Evolutionary conservation across 1,140 invertebrate genomes (phyloP).

Genomic region (Brachionus sp.): DNA sequence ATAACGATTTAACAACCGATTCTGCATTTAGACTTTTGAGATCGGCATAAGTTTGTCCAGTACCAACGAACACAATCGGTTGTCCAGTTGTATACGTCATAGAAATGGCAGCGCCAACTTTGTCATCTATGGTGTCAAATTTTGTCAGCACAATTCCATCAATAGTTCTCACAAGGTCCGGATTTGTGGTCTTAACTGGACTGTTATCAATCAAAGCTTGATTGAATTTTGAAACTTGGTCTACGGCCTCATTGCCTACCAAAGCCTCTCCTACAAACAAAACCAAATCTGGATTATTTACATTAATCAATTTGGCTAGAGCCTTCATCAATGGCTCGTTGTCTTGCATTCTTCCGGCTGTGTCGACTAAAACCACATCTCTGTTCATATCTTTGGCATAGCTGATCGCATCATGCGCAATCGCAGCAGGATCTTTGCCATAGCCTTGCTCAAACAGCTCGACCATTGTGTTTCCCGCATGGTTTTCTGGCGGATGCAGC

Average conservation of each 20-base stretch:
- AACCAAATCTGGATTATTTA: constrained; percentile 94
- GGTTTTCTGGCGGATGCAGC: constrained; percentile 74
- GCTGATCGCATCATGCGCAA: constrained; percentile 92
- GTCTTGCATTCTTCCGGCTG: constrained; percentile 98
- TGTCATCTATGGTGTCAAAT: constrained; percentile 98
- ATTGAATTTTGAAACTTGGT: constrained; percentile 98
- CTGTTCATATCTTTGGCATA: constrained; percentile 60
- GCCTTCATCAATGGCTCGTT: constrained; percentile 98
- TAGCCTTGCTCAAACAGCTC: constrained; percentile 82
- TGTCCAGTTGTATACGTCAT: constrained; percentile 99
- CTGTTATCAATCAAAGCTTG: constrained; percentile 72
- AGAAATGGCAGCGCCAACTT: constrained; percentile 96
- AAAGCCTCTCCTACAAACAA: constrained; percentile 97
- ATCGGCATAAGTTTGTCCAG: constrained; percentile 97
- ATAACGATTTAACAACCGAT: constrained; percentile 89
- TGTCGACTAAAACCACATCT: constrained; percentile 92
- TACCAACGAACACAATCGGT: constrained; percentile 98
- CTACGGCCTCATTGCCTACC: constrained; percentile 99
- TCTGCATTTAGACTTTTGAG: constrained; percentile 92
- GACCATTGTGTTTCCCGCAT: constrained; percentile 69
- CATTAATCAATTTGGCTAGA: constrained; percentile 77
- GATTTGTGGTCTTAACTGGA: constrained; percentile 75
- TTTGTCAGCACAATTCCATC: constrained; percentile 97
- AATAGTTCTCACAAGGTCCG: constrained; percentile 66
- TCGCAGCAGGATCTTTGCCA: constrained; percentile 96